Conservation (phyloP, 2,797 vertebrate species). For the Yasuhikotakia modesta region DNA sequence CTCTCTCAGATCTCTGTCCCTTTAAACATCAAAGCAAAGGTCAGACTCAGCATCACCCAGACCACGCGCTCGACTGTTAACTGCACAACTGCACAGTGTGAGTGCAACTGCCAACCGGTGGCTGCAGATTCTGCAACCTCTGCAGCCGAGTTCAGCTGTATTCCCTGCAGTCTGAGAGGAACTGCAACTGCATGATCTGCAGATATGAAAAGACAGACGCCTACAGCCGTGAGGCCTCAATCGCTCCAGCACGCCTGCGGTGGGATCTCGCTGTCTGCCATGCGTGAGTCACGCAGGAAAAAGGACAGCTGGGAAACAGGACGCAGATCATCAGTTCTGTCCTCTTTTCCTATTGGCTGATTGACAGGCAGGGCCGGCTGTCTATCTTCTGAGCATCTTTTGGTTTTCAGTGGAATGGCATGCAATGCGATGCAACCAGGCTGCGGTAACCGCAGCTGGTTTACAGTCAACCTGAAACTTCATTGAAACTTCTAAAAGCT, state of each 20-base stretch:
- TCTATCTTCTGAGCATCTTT: slow-evolving; percentile 9
- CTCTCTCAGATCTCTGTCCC: background rate
- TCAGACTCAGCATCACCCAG: slow-evolving; percentile 10
- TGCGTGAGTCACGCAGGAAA: slow-evolving; percentile 54
- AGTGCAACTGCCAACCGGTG: background rate
- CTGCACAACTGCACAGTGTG: slow-evolving; percentile 1
- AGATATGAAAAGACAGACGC: slow-evolving; percentile 39
- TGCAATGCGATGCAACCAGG: too few species aligned
- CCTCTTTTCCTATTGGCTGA: background rate
- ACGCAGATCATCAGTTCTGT: background rate
- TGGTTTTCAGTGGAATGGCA: background rate
- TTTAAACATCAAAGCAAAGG: slow-evolving; percentile 15
- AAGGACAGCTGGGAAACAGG: slow-evolving; percentile 43
- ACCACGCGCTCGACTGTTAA: slow-evolving; percentile 21
- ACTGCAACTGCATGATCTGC: background rate
- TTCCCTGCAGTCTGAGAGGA: background rate
- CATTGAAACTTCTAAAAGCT: too few species aligned
- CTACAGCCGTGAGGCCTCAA: slow-evolving; percentile 38
- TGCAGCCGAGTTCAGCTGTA: background rate
- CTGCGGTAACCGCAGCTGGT: too few species aligned
- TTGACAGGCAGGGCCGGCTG: background rate
- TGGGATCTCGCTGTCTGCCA: slow-evolving; percentile 57
- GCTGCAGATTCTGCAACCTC: background rate
- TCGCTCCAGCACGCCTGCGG: slow-evolving; percentile 35
- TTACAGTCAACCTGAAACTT: background rate